Base-by-base conservation (phyloP, 2,888 invertebrate species). In the Scaptomyza tumidula region DNA sequence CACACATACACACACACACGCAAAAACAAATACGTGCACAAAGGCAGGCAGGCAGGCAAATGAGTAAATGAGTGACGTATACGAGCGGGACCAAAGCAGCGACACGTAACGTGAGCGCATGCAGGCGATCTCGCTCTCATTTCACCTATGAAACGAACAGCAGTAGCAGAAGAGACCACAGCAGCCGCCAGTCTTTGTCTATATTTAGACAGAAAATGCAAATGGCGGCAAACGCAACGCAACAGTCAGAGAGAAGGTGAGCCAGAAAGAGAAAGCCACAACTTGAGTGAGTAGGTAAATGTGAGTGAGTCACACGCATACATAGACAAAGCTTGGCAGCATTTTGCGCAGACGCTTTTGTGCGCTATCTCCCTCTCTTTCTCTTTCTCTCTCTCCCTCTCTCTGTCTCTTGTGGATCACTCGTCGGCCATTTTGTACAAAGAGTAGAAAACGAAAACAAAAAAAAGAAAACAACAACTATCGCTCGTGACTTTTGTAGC, bases 161-260 rank as follows among this genome's bases (percentile, higher is more conserved):
- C 33, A 48, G 55, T 37, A 33, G 33, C 10, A 10, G 33, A 41
- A 58, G 56, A 54, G 41, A 33, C 37, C 14, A 37, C 45, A 45
- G 60, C 60, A 60, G 61, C 62, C 46, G 46, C 68, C 68, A 61
- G 56, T 55, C 33, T 13, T 65, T 84, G 82, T 83, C 86, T 86
- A 86, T 80, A 89, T 86, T 86, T 86, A 86, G 89, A 60, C 74
- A 60, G 76, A 88, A 88, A 86, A 89, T 80, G 88, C 82, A 86
- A 89, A 86, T 88, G 86, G 86, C 89, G 78, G 71, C 67, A 60
- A 24, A 63, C 52, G 44, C 50, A 63, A 46, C 52, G 50, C 57
- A 61, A n/a, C 37, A 43, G 16, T 33, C 0, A 59, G 37, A 39
- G 19, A 52, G 41, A 41, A 16, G 19, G 13, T 6, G 50, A 14